Evolutionary conservation across 1,140 invertebrate genomes (phyloP).

Genomic region (Macrobrachium nipponense): DNA sequence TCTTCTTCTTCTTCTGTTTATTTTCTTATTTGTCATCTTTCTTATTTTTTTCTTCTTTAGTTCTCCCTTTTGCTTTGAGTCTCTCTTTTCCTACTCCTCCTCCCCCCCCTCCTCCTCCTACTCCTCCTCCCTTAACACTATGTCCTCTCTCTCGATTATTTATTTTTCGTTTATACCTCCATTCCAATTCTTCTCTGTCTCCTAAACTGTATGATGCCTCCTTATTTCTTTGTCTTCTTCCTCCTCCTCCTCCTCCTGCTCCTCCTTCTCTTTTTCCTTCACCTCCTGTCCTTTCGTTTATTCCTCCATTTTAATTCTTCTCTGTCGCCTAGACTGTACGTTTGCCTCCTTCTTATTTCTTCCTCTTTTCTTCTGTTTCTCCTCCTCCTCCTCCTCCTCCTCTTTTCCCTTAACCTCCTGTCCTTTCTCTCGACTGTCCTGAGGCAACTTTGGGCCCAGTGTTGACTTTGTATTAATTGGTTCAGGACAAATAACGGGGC

Average conservation of each 20-base stretch:
- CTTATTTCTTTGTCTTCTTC: too few species aligned
- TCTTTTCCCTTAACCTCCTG: background rate
- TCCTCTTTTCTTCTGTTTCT: background rate
- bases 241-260: background rate
- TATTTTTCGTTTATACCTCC: background rate
- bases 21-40: background rate
- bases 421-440: constrained; percentile 20
- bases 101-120: background rate
- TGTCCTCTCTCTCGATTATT: background rate
- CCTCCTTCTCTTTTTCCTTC: background rate
- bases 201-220: background rate
- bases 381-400: background rate
- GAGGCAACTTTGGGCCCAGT: constrained; percentile 6
- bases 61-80: too few species aligned
- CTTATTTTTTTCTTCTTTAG: too few species aligned
- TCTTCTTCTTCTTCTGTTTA: background rate
- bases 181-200: background rate
- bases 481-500: constrained; percentile 34
- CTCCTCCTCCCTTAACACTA: background rate
- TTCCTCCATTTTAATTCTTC: background rate
- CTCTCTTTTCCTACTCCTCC: too few species aligned
- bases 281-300: background rate
- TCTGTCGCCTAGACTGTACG: background rate
- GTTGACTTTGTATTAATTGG: constrained; percentile 46
- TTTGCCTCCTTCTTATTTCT: too few species aligned